phyloP scores from a whole-genome alignment of 1,140 invertebrate species.

The Calephelis virginiensis region DNA sequence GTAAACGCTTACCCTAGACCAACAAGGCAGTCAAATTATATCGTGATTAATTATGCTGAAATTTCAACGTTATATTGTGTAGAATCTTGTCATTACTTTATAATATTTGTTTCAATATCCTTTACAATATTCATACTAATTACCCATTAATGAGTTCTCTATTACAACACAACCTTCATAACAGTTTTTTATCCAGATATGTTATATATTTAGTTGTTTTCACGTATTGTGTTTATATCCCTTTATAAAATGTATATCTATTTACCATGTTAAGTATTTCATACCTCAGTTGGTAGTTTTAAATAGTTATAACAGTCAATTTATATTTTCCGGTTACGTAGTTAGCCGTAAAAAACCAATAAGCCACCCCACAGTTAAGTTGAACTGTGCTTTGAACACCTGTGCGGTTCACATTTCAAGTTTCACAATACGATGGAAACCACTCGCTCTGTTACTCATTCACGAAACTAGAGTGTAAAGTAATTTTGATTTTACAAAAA shows the following conservation, averaged over 20 bases:
- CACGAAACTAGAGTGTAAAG: conserved; percentile 25
- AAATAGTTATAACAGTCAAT: conserved; percentile 59
- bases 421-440: conserved; percentile 51
- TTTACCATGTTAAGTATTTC: neutral
- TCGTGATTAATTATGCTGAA: too few relatives aligned
- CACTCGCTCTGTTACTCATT: conserved; percentile 42
- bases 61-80: too few relatives aligned
- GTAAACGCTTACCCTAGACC: too few relatives aligned
- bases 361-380: conserved; percentile 51
- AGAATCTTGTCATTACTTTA: too few relatives aligned
- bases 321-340: conserved; percentile 57
- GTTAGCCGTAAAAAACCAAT: conserved; percentile 50
- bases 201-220: too few relatives aligned
- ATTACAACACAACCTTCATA: too few relatives aligned
- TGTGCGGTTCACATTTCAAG: conserved; percentile 57
- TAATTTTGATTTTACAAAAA: conserved; percentile 11
- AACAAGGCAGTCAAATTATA: too few relatives aligned
- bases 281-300: conserved; percentile 44
- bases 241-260: neutral
- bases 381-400: conserved; percentile 46
- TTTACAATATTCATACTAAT: too few relatives aligned
- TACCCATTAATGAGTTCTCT: too few relatives aligned
- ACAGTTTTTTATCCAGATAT: too few relatives aligned
- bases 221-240: too few relatives aligned
- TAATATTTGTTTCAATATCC: too few relatives aligned